phyloP scores from a whole-genome alignment of 2,888 invertebrate species.

The Eubasilissa splendida region DNA sequence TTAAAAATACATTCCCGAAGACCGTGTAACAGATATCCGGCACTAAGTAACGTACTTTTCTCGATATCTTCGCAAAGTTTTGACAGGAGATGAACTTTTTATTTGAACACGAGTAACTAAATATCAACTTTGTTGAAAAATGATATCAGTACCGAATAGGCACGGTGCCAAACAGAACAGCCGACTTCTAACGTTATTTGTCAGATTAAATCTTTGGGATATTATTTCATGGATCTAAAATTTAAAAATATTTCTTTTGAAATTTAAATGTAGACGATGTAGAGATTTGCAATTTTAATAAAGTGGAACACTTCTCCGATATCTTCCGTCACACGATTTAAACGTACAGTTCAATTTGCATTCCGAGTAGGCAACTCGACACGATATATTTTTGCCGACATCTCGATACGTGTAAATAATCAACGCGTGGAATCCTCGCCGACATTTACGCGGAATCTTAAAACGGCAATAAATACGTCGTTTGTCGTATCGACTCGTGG shows the following conservation, averaged over 20 bases:
- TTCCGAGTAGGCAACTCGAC: no score
- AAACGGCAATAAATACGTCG: slow-evolving; percentile 1
- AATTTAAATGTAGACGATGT: no score
- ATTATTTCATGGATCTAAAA: no score
- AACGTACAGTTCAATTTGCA: no score
- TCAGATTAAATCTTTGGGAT: no score
- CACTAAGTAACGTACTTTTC: not conserved
- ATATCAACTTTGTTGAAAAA: slow-evolving; percentile 16
- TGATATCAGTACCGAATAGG: slow-evolving; percentile 4
- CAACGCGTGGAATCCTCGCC: not conserved
- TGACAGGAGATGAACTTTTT: slow-evolving; percentile 15
- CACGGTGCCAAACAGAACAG: slow-evolving; percentile 24
- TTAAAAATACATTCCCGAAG: not conserved
- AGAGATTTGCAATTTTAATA: no score
- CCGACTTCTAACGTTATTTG: not conserved
- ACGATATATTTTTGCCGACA: not conserved
- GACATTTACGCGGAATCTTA: not conserved
- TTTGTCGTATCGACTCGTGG: not conserved
- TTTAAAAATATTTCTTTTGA: no score
- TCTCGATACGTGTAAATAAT: not conserved
- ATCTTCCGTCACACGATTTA: no score
- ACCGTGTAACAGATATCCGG: slow-evolving; percentile 13
- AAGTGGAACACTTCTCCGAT: no score
- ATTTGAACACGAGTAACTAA: slow-evolving; percentile 12
- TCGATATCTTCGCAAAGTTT: slow-evolving; percentile 8